Percentiles rank a stretch among this genome's conserved stretches.
Conservation (phyloP, 2,797 vertebrate genomes). For the Iguana delicatissima region DNA sequence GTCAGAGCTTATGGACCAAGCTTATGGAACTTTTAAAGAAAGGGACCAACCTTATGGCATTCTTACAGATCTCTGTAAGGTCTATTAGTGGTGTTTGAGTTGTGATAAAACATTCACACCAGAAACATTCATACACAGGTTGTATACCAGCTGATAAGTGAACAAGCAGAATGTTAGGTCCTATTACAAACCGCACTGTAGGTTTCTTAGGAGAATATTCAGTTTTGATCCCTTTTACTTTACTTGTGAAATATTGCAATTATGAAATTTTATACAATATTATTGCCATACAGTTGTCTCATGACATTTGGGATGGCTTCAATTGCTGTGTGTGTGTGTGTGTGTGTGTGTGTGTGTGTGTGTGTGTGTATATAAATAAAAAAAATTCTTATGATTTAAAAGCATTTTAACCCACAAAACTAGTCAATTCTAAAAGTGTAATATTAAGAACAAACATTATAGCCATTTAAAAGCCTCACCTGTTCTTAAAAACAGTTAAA, state of each 20-base stretch:
- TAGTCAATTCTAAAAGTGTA: neutral
- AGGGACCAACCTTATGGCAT: neutral
- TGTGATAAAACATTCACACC: neutral
- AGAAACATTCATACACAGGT: neutral
- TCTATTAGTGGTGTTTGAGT: neutral
- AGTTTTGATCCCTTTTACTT: neutral
- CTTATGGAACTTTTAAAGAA: neutral
- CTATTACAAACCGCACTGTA: neutral
- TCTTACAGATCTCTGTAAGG: neutral
- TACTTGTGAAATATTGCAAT: neutral
- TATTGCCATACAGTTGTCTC: neutral
- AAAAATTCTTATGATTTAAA: neutral
- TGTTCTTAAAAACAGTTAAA: neutral
- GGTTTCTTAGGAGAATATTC: neutral
- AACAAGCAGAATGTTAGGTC: neutral
- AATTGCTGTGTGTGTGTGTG: no score
- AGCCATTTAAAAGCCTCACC: neutral
- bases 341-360: no score
- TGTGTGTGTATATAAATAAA: conserved; percentile 8
- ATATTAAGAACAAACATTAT: neutral
- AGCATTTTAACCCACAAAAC: neutral
- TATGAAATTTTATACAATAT: neutral
- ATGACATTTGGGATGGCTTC: neutral
- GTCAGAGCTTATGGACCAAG: no score
- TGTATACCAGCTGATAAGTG: neutral